Evolutionary conservation across 2,888 invertebrate species (phyloP), one percentile per base, ranked within the genome.

Genomic region (Perdita meconis): DNA sequence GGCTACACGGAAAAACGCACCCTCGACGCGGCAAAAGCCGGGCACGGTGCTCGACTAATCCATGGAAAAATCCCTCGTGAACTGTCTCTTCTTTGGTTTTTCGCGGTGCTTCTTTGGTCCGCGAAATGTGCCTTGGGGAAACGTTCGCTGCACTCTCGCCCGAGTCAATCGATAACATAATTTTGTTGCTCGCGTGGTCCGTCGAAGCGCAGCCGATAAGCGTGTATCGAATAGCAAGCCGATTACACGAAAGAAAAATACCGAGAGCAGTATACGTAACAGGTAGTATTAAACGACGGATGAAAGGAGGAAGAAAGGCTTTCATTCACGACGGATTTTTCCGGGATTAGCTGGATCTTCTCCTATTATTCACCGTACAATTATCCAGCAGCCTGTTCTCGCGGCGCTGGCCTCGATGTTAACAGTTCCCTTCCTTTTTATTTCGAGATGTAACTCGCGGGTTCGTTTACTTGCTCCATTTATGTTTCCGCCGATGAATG

Each of bases 61-160:
- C 80, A 50, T 42, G 80, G 68, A 69, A 80, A n/a, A 80, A 80
- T 80, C 65, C 68, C 53, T 55, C 50, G 47, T 63, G 69, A 74
- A 79, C 67, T n/a, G n/a, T n/a, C 16, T 51, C 34, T 30, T 36
- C 30, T 40, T 19, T 50, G 16, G 10, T 16, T 36, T 60, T 50
- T 44, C 13, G 34, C n/a, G 0, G 12, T 36, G 10, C 16, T 53
- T 10, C n/a, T n/a, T 36, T 13, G 3, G 8, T 34, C 4, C 4
- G 16, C 2, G 19, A 6, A 4, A 1, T 19, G n/a, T 22, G 1
- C 12, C 12, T 3, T 24, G 13, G 5, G 10, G n/a, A 10, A 38
- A 60, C 12, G 19, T n/a, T n/a, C 16, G 36, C 47, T 30, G 38
- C 22, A 10, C 44, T 56, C 22, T 8, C 16, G 16, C 2, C 10